Percentiles rank a stretch among this genome's conserved stretches.
phyloP scores from a whole-genome alignment of 1,140 invertebrate species.

The Drosophila mauritiana region DNA sequence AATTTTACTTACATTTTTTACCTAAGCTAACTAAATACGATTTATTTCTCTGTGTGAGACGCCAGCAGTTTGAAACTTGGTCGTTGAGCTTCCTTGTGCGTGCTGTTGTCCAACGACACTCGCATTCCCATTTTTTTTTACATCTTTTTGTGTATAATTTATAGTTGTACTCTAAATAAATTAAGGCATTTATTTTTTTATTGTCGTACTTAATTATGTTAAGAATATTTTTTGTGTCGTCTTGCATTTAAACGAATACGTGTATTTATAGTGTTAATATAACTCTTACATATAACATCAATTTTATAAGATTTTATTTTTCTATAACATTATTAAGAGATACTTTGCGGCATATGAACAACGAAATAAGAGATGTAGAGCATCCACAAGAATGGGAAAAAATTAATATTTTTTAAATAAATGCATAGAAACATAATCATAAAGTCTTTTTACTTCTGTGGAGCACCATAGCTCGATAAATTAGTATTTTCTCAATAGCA shows the following conservation, averaged over 20 bases:
- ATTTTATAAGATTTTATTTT: slow-evolving; percentile 25
- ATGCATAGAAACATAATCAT: slow-evolving; percentile 22
- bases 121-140: slow-evolving; percentile 36
- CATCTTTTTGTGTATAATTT: slow-evolving; percentile 7
- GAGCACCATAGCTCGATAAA: no score
- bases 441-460: slow-evolving; percentile 4
- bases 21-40: not conserved
- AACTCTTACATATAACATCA: slow-evolving; percentile 23
- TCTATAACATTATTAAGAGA: slow-evolving; percentile 55
- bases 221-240: slow-evolving; percentile 1
- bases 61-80: slow-evolving; percentile 64
- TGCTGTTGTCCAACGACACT: slow-evolving; percentile 71
- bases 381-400: slow-evolving; percentile 44
- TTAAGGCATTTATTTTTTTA: slow-evolving; percentile 43
- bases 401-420: slow-evolving; percentile 45
- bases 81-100: slow-evolving; percentile 65
- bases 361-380: slow-evolving; percentile 49
- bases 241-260: slow-evolving; percentile 36
- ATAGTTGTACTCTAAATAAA: not conserved
- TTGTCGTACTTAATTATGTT: slow-evolving; percentile 35
- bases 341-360: slow-evolving; percentile 52
- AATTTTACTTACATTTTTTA: slow-evolving; percentile 27
- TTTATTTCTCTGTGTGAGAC: slow-evolving; percentile 13
- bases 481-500: no score
- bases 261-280: slow-evolving; percentile 48